Percentiles rank a stretch among this genome's conserved stretches.
Conservation (phyloP, 2,888 invertebrate species). For the Nephrotoma guestfalica region DNA sequence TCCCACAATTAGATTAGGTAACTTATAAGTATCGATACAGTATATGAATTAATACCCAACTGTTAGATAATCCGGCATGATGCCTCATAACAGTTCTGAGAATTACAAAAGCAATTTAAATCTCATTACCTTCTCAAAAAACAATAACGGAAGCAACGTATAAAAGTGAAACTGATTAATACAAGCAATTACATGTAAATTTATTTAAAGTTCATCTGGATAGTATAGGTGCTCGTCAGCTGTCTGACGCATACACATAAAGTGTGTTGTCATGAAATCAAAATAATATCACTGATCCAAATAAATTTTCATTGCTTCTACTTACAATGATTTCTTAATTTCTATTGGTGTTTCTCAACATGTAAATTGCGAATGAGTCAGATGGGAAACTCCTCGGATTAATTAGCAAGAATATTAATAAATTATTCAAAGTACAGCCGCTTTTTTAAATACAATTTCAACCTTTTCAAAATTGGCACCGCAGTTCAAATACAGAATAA, state of each 20-base stretch:
- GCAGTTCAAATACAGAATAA: too few relatives aligned
- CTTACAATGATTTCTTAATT: neutral
- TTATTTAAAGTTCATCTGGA: neutral
- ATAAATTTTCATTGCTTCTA: neutral
- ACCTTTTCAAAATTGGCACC: too few relatives aligned
- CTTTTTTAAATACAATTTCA: too few relatives aligned
- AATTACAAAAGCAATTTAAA: neutral
- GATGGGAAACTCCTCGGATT: too few relatives aligned
- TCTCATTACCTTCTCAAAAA: neutral
- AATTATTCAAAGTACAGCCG: too few relatives aligned
- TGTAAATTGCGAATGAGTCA: too few relatives aligned
- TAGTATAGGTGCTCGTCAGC: neutral
- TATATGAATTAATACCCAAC: too few relatives aligned
- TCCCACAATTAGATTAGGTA: too few relatives aligned
- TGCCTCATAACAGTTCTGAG: neutral
- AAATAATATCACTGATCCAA: neutral
- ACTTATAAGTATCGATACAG: too few relatives aligned
- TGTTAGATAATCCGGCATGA: neutral
- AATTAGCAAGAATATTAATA: too few relatives aligned
- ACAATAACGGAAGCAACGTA: neutral
- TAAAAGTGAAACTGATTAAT: neutral
- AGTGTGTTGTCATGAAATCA: neutral
- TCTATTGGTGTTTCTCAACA: neutral
- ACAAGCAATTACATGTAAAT: neutral
- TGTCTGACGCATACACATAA: neutral